Evolutionary conservation across 2,113 vertebrate species (phyloP).

Genomic region (Gila orcuttii): DNA sequence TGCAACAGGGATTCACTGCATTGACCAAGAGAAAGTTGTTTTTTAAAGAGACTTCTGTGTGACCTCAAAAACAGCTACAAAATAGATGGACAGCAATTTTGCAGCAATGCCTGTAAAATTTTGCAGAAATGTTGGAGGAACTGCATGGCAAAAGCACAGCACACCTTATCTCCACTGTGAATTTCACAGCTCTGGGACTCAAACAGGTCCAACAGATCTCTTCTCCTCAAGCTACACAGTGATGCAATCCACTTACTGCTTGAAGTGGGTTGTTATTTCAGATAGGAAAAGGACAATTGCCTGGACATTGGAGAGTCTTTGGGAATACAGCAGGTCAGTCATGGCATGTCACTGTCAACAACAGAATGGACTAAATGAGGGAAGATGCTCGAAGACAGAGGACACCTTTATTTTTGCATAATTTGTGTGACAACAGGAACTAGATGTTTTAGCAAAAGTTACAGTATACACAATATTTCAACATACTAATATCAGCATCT

Average conservation of each 20-base stretch:
- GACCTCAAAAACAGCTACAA: not conserved
- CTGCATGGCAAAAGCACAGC: not conserved
- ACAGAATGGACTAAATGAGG: constrained; percentile 36
- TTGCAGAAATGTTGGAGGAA: not conserved
- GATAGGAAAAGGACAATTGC: not conserved
- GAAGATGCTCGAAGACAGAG: not conserved
- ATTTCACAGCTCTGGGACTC: not conserved
- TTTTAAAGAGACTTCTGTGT: not conserved
- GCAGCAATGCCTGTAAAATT: not conserved
- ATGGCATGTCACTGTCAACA: constrained; percentile 48
- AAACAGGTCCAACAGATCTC: not conserved
- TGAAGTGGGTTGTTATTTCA: constrained; percentile 31
- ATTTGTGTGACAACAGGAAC: not conserved
- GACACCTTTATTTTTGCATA: not conserved
- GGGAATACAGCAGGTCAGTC: not conserved
- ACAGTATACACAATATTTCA: not conserved
- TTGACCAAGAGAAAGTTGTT: not conserved
- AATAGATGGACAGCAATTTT: not conserved
- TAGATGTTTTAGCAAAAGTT: not conserved
- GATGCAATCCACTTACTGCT: not conserved
- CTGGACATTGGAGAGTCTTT: not conserved
- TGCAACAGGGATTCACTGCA: not conserved
- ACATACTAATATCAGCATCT: not conserved
- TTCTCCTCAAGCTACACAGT: not conserved
- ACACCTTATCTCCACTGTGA: not conserved